A percentile compares a stretch with the other conserved stretches of the same genome.
Conservation (phyloP, 2,113 vertebrate species). For the Orientallactaga bullata region DNA sequence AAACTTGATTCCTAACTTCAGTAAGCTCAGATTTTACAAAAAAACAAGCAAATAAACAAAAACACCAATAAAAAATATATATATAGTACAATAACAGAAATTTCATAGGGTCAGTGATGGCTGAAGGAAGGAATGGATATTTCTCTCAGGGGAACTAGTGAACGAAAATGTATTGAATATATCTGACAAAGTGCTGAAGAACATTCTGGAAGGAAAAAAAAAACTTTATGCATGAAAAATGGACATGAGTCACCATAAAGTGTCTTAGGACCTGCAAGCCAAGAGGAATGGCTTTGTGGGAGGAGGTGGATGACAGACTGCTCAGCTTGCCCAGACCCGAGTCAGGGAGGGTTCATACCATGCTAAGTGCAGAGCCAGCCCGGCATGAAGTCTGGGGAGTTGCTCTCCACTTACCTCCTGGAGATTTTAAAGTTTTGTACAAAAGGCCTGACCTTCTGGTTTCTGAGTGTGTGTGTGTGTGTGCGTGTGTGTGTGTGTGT, state of each 20-base stretch:
- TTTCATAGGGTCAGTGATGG: not conserved
- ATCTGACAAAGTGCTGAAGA: not conserved
- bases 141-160: not conserved
- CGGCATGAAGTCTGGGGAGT: not conserved
- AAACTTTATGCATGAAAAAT: not conserved
- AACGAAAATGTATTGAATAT: not conserved
- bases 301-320: not conserved
- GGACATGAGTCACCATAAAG: not conserved
- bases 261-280: not conserved
- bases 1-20: slow-evolving; percentile 33
- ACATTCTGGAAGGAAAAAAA: not conserved
- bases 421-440: slow-evolving; percentile 22
- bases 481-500: too few species aligned
- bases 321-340: not conserved
- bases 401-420: not conserved
- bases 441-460: not conserved
- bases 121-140: not conserved
- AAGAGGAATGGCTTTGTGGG: not conserved
- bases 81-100: not conserved
- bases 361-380: not conserved
- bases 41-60: slow-evolving; percentile 40
- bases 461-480: too few species aligned
- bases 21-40: not conserved
- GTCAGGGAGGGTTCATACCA: not conserved
- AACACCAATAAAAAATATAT: not conserved